A percentile compares a stretch with the other conserved stretches of the same genome.
These are phyloP conservation scores for Lasioglossum lativentre DNA, from an alignment of 2,888 invertebrate genomes.

Conservation along the genomic window DNA sequence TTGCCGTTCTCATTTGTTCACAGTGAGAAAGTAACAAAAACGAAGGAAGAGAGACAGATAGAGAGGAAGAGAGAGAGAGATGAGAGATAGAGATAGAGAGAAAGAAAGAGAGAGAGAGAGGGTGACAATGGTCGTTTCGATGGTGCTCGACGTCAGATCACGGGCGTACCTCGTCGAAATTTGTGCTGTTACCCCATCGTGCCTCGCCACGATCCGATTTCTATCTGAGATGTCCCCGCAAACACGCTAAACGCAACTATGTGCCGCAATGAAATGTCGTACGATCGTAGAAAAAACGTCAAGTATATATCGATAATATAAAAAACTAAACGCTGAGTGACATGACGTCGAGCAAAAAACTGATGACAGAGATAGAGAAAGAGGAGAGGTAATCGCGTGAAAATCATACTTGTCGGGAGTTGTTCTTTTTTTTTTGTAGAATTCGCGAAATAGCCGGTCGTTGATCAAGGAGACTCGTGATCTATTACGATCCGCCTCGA, in stretches of 20 bases:
- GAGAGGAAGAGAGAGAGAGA: not conserved
- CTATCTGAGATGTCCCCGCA: constrained; percentile 14
- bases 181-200: constrained; percentile 29
- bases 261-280: constrained; percentile 26
- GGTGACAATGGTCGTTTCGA: constrained; percentile 35
- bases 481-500: constrained; percentile 22
- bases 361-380: constrained; percentile 25
- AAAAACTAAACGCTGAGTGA: constrained; percentile 56
- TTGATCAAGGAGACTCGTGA: constrained; percentile 27
- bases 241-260: constrained; percentile 52
- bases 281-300: constrained; percentile 44
- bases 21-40: constrained; percentile 67
- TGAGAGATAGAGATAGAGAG: not conserved
- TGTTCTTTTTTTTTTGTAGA: not conserved
- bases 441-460: constrained; percentile 3
- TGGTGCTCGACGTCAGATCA: constrained; percentile 66
- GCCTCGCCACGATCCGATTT: constrained; percentile 23
- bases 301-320: constrained; percentile 31
- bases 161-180: constrained; percentile 46
- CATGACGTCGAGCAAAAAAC: constrained; percentile 57
- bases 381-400: not conserved
- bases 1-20: constrained; percentile 71
- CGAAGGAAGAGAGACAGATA: constrained; percentile 6
- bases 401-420: constrained; percentile 31
- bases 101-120: not conserved